Base-by-base conservation (phyloP, 2,888 invertebrate genomes). In the Galerucella pusilla region DNA sequence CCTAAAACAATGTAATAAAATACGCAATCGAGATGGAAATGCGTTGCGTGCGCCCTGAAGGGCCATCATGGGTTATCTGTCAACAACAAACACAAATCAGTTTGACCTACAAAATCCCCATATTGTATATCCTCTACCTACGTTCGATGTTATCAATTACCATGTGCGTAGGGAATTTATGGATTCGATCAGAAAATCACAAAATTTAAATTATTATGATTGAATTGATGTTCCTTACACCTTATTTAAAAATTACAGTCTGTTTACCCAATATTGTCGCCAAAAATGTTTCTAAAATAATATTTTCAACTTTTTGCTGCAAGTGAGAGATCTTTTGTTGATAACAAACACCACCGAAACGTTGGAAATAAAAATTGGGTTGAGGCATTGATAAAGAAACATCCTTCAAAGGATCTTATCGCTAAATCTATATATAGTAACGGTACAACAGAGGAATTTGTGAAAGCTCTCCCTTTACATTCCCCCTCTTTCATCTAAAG, bases 51-150 rank as follows among this genome's bases (percentile, higher is more conserved):
- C 63, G 54, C 57, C 71, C 72, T 25, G 72, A 71, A 71, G 68
- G 64, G 71, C 71, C 76, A 66, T 76, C 71, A 25, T 65, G 71
- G 71, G 75, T 79, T 83, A 82, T 81, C 83, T 85, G 85, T 84
- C 84, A 84, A 83, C 83, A 81, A 80, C 84, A 84, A 84, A 82
- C 84, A 84, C 85, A 84, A 84, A 85, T 85, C 84, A 84, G 81
- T 79, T 77, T 83, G 85, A 85, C 85, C 85, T 83, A 85, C 80
- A 85, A 84, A 84, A 84, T 84, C 83, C 82, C 80, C 79, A 79
- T 82, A 84, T 85, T 84, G 85, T 85, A 84, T 84, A 83, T 80
- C 79, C 78, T 73, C 69, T 64, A 49, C 79, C 79, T 75, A 42
- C 60, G 59, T 42, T 77, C 80, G 77, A 80, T 81, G 80, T 84